These are phyloP conservation scores for Desmophyllum pertusum DNA, from an alignment of 92 coral and sea anemone genomes.

Conservation along the genomic window DNA sequence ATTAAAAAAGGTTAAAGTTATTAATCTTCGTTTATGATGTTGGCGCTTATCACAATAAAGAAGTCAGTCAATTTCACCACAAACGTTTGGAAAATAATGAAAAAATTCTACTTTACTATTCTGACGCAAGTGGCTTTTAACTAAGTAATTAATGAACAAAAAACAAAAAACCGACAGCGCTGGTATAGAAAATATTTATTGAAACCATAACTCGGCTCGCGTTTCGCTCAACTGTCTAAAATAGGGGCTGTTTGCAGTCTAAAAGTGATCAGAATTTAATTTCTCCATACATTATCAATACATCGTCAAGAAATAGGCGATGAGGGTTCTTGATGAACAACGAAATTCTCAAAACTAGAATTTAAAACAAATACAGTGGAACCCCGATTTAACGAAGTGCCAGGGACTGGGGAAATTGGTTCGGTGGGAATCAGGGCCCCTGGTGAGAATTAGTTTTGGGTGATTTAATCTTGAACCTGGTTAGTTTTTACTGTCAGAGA, in stretches of 20 bases:
- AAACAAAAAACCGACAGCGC: background rate
- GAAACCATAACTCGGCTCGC: background rate
- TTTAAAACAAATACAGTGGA: no score
- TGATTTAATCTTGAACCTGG: background rate
- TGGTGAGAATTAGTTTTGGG: no score
- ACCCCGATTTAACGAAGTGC: no score
- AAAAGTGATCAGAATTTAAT: background rate
- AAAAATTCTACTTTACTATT: background rate
- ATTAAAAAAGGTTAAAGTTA: constrained; percentile 8
- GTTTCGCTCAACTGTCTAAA: no score
- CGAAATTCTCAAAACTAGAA: no score
- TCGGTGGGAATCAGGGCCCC: no score
- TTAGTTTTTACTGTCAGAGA: background rate
- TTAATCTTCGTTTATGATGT: background rate
- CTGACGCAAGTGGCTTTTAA: background rate
- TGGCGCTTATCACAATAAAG: constrained; percentile 1
- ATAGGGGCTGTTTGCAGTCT: no score
- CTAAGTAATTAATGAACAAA: background rate
- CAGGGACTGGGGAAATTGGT: no score
- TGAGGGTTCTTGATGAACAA: no score
- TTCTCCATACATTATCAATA: background rate
- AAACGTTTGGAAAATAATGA: background rate
- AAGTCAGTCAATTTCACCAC: constrained; percentile 3
- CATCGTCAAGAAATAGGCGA: no score
- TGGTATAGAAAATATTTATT: background rate